Evolutionary conservation across 2,888 invertebrate genomes (phyloP).

Genomic region (Eilema depressum): DNA sequence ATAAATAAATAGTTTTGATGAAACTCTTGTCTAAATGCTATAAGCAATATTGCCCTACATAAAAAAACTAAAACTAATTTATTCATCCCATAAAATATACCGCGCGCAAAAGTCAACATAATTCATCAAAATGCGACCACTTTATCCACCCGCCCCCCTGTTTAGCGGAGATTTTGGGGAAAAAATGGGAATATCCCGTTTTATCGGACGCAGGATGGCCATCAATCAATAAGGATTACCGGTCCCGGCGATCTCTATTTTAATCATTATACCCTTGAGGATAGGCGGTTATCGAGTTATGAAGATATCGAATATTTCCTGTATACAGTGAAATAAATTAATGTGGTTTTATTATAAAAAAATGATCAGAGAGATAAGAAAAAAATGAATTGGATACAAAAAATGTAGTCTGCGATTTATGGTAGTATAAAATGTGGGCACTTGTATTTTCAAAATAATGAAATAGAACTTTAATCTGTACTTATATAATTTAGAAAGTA

Average conservation of each 20-base stretch:
- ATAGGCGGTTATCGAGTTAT: constrained; percentile 33
- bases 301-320: constrained; percentile 20
- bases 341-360: not conserved
- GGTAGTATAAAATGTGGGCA: no score
- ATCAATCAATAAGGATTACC: constrained; percentile 81
- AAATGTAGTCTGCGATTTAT: no score
- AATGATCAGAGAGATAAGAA: not conserved
- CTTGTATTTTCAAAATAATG: no score
- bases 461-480: no score
- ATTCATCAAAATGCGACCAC: constrained; percentile 45
- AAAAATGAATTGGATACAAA: not conserved
- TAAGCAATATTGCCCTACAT: not conserved
- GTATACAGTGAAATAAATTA: no score
- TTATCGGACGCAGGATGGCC: constrained; percentile 67
- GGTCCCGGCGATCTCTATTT: constrained; percentile 64
- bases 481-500: no score
- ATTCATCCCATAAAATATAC: constrained; percentile 28
- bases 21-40: no score
- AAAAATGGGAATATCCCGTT: constrained; percentile 71
- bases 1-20: no score
- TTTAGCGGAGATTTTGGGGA: constrained; percentile 63
- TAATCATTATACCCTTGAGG: constrained; percentile 74
- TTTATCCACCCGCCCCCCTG: constrained; percentile 56
- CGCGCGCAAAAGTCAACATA: constrained; percentile 43
- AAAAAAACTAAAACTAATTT: constrained; percentile 17